Evolutionary conservation across 2,113 vertebrate species (phyloP), one percentile per base, ranked within the genome.

Genomic region (Willisornis vidua): DNA sequence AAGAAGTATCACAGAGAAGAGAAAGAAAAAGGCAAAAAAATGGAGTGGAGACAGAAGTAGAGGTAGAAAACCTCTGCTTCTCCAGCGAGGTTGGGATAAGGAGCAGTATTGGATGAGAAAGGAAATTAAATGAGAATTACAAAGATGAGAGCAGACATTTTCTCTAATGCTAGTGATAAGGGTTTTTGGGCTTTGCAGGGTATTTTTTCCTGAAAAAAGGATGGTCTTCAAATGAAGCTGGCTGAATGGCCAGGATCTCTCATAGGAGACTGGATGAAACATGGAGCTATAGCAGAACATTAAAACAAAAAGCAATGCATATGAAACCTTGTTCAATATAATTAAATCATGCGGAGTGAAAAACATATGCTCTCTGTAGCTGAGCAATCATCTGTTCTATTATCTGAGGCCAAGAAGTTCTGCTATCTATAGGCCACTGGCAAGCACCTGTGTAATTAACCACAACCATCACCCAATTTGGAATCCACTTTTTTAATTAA

Each of bases 401-500:
- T 85, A 80, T 87, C 16, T 4, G 4, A 89, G 51, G 84, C 87
- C 91, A 89, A 93, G 73, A 74, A 87, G 70, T 91, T 81, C 89
- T 91, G 55, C 68, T 81, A 35, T 77, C 80, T 74, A 33, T 41
- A 78, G 52, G 51, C 51, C 57, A 43, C 41, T 96, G 91, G 73
- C 87, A 96, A 81, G 59, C 52, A 51, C 66, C 65, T 94, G 12
- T 39, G 66, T 81, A 57, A 94, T 93, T 95, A 95, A 55, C 57
- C 51, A 19, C 52, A 94, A 63, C 43, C 23, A 74, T 67, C 70
- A 77, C 16, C 37, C 73, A 71, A 13, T 24, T 89, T 85, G 57
- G 72, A 87, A 74, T 62, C 46, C 1, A 3, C 43, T 94, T 61
- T 94, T 95, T 78, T 81, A 91, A 87, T 96, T 96, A 95, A 78